These are phyloP conservation scores for Drosophila punjabiensis DNA, from an alignment of 1,140 invertebrate species.

Conservation along the genomic window DNA sequence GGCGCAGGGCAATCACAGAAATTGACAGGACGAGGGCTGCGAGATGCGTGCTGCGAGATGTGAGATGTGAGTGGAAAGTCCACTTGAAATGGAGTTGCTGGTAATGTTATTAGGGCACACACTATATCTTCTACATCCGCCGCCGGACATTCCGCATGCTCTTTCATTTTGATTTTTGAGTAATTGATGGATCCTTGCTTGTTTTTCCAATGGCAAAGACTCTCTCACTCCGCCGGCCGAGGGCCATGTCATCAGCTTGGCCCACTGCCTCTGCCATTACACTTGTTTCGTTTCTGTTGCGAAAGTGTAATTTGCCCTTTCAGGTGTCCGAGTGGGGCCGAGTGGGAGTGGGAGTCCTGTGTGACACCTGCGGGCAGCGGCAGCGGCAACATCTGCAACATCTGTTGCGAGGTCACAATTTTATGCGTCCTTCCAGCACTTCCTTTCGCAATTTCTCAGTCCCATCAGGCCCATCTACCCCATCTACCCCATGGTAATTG, in stretches of 20 bases:
- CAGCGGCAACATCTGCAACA: constrained; percentile 8
- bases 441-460: constrained; percentile 3
- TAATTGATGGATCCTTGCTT: constrained; percentile 58
- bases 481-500: constrained; percentile 43
- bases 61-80: constrained; percentile 24
- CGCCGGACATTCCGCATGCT: constrained; percentile 17
- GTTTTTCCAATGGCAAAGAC: constrained; percentile 32
- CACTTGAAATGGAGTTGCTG: constrained; percentile 62
- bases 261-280: constrained; percentile 37
- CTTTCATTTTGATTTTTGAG: constrained; percentile 65
- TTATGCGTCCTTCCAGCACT: constrained; percentile 41
- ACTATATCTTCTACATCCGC: constrained; percentile 15
- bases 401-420: constrained; percentile 57
- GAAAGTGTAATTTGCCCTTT: constrained; percentile 50
- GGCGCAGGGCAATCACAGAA: constrained; percentile 62
- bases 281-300: constrained; percentile 42
- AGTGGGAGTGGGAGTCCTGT: neutral
- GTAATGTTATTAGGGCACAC: constrained; percentile 58
- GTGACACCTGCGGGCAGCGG: constrained; percentile 47
- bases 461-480: constrained; percentile 13
- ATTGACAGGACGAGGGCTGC: constrained; percentile 46
- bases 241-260: constrained; percentile 13
- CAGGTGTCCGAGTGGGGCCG: constrained; percentile 11
- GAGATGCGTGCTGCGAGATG: neutral
- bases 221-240: neutral